Base-by-base conservation (phyloP, 2,113 vertebrate species). In the Nannospalax galili region DNA sequence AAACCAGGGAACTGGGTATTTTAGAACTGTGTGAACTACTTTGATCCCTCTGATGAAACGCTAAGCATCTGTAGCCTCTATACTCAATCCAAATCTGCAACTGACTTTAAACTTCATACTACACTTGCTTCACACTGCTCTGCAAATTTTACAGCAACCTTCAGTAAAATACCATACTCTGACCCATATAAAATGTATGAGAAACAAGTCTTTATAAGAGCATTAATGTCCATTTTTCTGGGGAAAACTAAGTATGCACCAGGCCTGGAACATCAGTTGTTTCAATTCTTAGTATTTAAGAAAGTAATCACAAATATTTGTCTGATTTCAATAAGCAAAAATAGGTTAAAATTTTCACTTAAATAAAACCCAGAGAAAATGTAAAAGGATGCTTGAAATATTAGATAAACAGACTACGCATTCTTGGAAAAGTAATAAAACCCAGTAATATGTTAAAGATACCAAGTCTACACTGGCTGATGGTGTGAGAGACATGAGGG, bases 261-360 rank as follows among this genome's bases (percentile, higher is more conserved):
- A n/a, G n/a, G n/a, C n/a, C n/a, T n/a, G n/a, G n/a, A n/a, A 65
- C 4, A 56, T 78, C n/a, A 67, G 14, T 80, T 75, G 37, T 79
- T 52, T 93, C 24, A 73, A 88, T 78, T 84, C 84, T 52, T 75
- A 79, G 69, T 93, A 86, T 37, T 92, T 96, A 90, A 94, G 28
- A 84, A 92, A 37, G 5, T 70, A 72, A 79, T 7, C 52, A 58
- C 92, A 91, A 7, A 67, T 81, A 93, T 62, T 67, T 67, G 35
- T 67, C 79, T 85, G 37, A 92, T 84, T 86, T 80, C 37, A 67
- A 60, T 56, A 93, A 93, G 32, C 28, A 89, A 70, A 56, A 3
- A 67, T 24, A 87, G 3, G n/a, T 77, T 52, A 35, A 28, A 84
- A 84, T 26, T 4, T 72, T 92, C 22, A 79, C n/a, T 69, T 64